phyloP scores from a whole-genome alignment of 2,888 invertebrate genomes.

The Globia sparganii region DNA sequence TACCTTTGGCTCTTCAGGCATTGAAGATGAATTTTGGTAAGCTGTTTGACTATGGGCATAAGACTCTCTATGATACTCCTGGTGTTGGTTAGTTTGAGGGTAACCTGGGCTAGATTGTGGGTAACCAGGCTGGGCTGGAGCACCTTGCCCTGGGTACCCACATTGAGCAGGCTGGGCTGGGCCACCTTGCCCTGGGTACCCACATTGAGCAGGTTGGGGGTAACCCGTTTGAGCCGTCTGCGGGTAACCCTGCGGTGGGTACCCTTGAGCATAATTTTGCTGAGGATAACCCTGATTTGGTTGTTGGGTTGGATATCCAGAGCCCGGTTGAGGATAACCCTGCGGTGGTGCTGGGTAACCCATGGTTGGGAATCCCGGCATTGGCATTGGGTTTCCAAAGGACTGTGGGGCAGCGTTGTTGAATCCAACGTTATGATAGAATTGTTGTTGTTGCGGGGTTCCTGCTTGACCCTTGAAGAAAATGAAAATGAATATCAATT shows the following conservation, averaged over 20 bases:
- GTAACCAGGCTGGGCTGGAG: constrained; percentile 67
- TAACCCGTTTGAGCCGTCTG: constrained; percentile 68
- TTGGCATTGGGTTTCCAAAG: constrained; percentile 88
- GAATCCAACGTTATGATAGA: constrained; percentile 87
- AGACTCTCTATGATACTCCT: constrained; percentile 73
- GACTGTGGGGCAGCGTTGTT: constrained; percentile 87
- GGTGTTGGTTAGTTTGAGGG: constrained; percentile 77
- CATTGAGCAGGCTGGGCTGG: constrained; percentile 64
- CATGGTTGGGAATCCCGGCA: constrained; percentile 85
- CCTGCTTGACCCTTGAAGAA: constrained; percentile 90
- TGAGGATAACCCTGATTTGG: constrained; percentile 73
- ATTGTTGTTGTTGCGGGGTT: constrained; percentile 86
- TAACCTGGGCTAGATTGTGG: constrained; percentile 69
- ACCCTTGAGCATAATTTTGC: constrained; percentile 67
- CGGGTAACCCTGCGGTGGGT: constrained; percentile 73
- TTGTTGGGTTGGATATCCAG: constrained; percentile 73
- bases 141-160: constrained; percentile 70
- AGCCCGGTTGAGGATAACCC: constrained; percentile 73
- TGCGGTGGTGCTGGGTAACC: constrained; percentile 80
- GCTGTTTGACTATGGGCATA: constrained; percentile 74
- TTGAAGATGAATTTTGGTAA: constrained; percentile 77
- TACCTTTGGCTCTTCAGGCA: constrained; percentile 80
- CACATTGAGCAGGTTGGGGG: constrained; percentile 64
- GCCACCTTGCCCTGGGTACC: constrained; percentile 70
- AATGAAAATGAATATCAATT: constrained; percentile 78